These are phyloP conservation scores for Hydraecia micacea DNA, from an alignment of 2,888 invertebrate genomes.

Conservation along the genomic window DNA sequence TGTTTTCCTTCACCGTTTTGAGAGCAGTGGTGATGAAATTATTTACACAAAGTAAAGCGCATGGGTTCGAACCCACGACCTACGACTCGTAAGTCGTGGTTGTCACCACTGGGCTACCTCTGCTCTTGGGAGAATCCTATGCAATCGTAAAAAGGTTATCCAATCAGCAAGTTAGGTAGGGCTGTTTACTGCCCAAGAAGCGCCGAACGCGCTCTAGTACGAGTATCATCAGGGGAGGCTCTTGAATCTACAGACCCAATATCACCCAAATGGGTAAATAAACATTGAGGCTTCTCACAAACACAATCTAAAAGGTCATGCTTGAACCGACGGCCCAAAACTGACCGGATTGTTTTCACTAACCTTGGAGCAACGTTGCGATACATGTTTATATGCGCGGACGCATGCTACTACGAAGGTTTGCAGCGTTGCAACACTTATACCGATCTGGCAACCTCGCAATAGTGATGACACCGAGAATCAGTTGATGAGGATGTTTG, in stretches of 20 bases:
- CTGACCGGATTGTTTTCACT: slow-evolving; percentile 64
- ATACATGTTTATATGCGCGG: slow-evolving; percentile 64
- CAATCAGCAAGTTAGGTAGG: neutral
- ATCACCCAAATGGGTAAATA: neutral
- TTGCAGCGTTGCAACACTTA: slow-evolving; percentile 58
- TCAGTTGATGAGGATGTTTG: slow-evolving; percentile 26
- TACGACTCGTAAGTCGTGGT: too few species aligned
- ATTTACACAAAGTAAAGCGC: too few species aligned
- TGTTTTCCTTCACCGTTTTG: too few species aligned
- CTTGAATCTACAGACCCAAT: neutral
- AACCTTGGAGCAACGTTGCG: slow-evolving; percentile 64
- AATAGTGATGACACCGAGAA: slow-evolving; percentile 49
- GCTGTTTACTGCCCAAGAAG: neutral
- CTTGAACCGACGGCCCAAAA: slow-evolving; percentile 39
- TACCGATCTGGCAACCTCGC: slow-evolving; percentile 57
- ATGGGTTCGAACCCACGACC: too few species aligned
- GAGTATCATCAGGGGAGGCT: neutral
- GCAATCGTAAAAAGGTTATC: neutral
- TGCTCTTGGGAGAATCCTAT: neutral
- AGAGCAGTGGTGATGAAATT: too few species aligned
- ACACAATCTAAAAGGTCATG: slow-evolving; percentile 37
- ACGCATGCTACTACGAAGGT: slow-evolving; percentile 61
- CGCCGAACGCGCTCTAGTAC: neutral
- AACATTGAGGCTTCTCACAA: neutral
- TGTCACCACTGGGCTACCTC: too few species aligned